Conservation (phyloP, 2,888 invertebrate species). For the Cactoblastis cactorum region DNA sequence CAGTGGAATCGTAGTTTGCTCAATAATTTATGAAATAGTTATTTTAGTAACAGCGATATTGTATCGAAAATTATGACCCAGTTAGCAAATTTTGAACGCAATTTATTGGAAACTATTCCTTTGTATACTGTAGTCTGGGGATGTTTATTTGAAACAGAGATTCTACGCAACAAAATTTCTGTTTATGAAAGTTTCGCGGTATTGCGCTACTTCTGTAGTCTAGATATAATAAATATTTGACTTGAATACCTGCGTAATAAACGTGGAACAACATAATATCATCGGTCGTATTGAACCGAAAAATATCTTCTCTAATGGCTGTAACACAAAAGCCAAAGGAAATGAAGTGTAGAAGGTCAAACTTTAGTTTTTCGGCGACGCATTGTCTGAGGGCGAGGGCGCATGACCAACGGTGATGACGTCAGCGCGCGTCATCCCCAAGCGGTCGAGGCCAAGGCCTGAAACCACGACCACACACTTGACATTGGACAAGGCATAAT, state of each 20-base stretch:
- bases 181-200: background rate
- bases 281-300: too few relatives aligned
- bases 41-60: background rate
- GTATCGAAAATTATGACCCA: background rate
- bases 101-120: background rate
- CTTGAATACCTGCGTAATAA: too few relatives aligned
- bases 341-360: conserved; percentile 11
- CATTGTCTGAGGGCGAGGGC: conserved; percentile 41
- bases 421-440: conserved; percentile 55
- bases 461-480: conserved; percentile 49
- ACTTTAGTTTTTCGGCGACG: conserved; percentile 32
- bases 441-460: conserved; percentile 55
- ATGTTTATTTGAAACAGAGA: conserved; percentile 4
- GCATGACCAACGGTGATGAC: conserved; percentile 47
- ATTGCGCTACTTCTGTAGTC: background rate
- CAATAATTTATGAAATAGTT: background rate
- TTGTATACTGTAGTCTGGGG: background rate
- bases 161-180: conserved; percentile 5
- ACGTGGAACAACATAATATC: too few relatives aligned
- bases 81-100: background rate
- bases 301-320: background rate
- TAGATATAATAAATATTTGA: too few relatives aligned
- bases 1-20: background rate
- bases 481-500: conserved; percentile 46
- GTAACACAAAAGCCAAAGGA: conserved; percentile 2